Percentiles rank a stretch among this genome's conserved stretches.
Evolutionary conservation across 2,797 vertebrate genomes (phyloP).

Genomic region (Lepilemur septentrionalis): DNA sequence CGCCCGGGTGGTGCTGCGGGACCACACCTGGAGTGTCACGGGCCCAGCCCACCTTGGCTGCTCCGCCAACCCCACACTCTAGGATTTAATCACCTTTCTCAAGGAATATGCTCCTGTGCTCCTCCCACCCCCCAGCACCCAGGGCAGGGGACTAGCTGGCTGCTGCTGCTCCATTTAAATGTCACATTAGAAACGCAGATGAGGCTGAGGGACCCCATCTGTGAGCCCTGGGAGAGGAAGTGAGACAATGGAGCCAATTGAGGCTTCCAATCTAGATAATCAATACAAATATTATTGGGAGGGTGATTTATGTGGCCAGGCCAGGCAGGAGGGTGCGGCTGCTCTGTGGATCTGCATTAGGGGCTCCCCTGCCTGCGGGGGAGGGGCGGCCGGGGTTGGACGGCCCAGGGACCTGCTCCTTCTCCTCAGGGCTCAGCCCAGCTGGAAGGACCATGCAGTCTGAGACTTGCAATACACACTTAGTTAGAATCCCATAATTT

Average conservation of each 20-base stretch:
- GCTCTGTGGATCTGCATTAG: slow-evolving; percentile 70
- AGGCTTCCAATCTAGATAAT: slow-evolving; percentile 85
- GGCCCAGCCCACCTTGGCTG: background rate
- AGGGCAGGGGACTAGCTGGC: background rate
- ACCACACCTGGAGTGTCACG: background rate
- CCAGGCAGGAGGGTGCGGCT: slow-evolving; percentile 71
- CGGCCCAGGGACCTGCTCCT: background rate
- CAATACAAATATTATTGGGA: slow-evolving; percentile 88
- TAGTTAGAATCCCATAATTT: background rate
- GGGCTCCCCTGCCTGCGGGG: slow-evolving; percentile 5
- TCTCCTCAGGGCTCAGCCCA: background rate
- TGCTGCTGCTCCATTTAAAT: slow-evolving; percentile 64
- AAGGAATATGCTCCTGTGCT: background rate
- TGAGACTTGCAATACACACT: background rate
- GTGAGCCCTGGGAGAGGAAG: slow-evolving; percentile 85
- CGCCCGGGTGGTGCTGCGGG: fast-evolving
- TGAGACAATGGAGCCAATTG: slow-evolving; percentile 85
- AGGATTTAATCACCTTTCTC: background rate
- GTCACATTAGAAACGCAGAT: slow-evolving; percentile 84
- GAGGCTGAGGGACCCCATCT: slow-evolving; percentile 85
- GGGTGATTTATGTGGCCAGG: slow-evolving; percentile 84
- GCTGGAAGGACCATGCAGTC: background rate
- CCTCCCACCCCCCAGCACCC: background rate
- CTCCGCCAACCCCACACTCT: background rate
- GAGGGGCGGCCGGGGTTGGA: background rate